phyloP scores from a whole-genome alignment of 2,888 invertebrate species.

The Desoria tigrina region DNA sequence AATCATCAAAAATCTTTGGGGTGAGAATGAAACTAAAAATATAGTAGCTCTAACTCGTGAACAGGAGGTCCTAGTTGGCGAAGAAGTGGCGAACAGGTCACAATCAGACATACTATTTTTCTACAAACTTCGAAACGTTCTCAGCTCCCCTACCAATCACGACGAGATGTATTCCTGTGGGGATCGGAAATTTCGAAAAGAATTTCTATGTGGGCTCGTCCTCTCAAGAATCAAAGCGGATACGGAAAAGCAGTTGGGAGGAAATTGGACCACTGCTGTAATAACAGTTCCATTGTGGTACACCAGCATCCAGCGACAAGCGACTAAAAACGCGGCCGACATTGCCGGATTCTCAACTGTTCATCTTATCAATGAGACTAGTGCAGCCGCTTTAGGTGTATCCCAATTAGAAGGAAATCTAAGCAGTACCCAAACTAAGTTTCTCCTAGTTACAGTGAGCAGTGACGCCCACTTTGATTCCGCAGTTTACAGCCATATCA shows the following conservation, averaged over 20 bases:
- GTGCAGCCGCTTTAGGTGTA: neutral
- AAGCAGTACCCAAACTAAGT: neutral
- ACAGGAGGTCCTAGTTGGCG: neutral
- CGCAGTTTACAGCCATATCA: neutral
- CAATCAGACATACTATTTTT: neutral
- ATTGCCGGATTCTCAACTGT: neutral
- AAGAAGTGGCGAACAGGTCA: neutral
- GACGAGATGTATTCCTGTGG: neutral
- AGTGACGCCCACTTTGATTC: neutral
- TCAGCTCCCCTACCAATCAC: neutral
- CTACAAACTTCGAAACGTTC: neutral
- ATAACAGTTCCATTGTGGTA: conserved; percentile 1
- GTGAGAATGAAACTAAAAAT: neutral
- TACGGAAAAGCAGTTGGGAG: neutral
- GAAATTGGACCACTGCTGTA: neutral
- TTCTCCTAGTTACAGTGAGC: neutral
- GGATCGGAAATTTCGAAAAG: neutral
- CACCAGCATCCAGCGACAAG: neutral
- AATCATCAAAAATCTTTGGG: neutral
- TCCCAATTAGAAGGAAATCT: neutral
- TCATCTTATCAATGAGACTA: conserved; percentile 1
- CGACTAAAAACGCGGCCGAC: neutral
- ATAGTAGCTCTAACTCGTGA: neutral
- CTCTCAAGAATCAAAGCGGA: neutral
- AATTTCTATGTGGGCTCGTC: neutral